Base-by-base conservation (phyloP, 2,888 invertebrate genomes). In the Nebria brevicollis region DNA sequence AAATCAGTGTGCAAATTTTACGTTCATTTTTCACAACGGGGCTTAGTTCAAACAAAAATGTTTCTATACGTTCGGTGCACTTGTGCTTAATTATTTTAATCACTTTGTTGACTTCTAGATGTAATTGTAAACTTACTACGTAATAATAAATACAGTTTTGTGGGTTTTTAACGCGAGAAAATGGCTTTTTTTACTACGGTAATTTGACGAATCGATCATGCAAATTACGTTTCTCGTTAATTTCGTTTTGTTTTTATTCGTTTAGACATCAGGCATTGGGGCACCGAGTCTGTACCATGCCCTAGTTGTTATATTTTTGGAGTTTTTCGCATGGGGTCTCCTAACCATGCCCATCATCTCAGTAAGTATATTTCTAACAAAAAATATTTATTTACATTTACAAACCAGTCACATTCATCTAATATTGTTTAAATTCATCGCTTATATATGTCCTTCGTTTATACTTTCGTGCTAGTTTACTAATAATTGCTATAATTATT, bases 291-390 rank as follows among this genome's bases (percentile, higher is more conserved):
- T 99, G 84, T 98, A 97, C 90, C 99, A 99, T 94, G 99, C 99
- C 83, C 91, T 99, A 89, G 95, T 99, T 88, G 98, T 99, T 87
- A 99, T 99, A 90, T 99, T 99, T 92, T 92, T 99, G 90, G 99
- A 99, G 91, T 99, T 99, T 91, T 99, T 99, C 91, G 98, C 99
- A 85, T 99, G 99, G 99, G 99, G 99, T 78, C 93, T 99, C 85
- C 93, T 99, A 84, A 99, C 99, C 84, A 97, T 98, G 93, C 99
- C 99, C 82, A 96, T 99, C 87, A 99, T 99, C 88, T 91, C 93
- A 85, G 95, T 95, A 89, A 91, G 91, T 89, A 77, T 74, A 20
- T 20, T 20, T 20, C 20, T 20, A 20, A 20, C 0, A 20, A 20
- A 20, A 20, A 0, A 20, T 20, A 20, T 20, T 20, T 20, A 65